These are phyloP conservation scores for Gopherus flavomarginatus DNA, from an alignment of 2,113 vertebrate genomes.

Conservation along the genomic window DNA sequence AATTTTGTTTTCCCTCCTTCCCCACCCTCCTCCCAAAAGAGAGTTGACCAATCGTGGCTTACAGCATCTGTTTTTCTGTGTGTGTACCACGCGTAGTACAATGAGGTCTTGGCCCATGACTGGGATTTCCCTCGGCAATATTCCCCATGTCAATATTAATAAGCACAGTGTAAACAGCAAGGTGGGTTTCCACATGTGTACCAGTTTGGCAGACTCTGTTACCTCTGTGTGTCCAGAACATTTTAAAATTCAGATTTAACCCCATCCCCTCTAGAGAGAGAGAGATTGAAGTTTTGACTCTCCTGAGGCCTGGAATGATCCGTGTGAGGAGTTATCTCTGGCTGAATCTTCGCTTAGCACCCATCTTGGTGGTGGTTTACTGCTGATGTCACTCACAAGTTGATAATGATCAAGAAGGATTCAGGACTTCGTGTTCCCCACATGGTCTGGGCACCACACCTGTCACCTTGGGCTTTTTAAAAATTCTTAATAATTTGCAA, in stretches of 20 bases:
- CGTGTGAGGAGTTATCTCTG: not conserved
- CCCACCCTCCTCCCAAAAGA: not conserved
- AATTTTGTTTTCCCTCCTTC: not conserved
- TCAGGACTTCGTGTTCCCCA: conserved; percentile 44
- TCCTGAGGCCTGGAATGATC: not conserved
- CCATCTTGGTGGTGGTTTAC: not conserved
- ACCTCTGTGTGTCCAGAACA: not conserved
- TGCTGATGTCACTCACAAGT: not conserved
- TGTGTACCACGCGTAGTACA: not conserved
- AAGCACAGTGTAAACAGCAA: not conserved
- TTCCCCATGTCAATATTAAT: not conserved
- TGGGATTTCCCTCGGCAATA: not conserved
- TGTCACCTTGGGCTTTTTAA: conserved; percentile 48
- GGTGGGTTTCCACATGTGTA: not conserved
- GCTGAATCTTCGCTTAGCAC: not conserved
- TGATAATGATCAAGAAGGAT: conserved; percentile 14
- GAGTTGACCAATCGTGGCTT: not conserved
- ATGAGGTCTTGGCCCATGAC: not conserved
- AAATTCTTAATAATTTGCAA: not conserved
- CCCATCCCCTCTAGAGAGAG: not conserved
- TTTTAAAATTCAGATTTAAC: not conserved
- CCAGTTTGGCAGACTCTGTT: not conserved
- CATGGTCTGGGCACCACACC: conserved; percentile 37
- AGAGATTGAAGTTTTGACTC: not conserved
- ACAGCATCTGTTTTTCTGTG: not conserved